These are phyloP conservation scores for Thinocorus orbignyianus DNA, from an alignment of 2,113 vertebrate genomes.

Conservation along the genomic window DNA sequence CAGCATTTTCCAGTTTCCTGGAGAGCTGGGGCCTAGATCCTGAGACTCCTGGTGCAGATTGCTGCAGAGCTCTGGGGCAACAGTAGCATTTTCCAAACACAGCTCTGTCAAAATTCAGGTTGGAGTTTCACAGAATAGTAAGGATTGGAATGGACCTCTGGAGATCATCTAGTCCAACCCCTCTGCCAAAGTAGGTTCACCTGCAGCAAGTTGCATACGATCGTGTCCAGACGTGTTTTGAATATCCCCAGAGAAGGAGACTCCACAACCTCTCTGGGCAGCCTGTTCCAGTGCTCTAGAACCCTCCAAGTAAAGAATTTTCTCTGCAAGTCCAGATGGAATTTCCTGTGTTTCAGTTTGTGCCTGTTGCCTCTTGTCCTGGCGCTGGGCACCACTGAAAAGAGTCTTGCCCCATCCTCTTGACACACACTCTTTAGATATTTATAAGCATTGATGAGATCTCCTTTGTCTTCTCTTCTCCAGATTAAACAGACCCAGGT, in stretches of 20 bases:
- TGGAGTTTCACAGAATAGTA: neutral
- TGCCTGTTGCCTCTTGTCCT: too few relatives aligned
- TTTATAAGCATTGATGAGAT: too few relatives aligned
- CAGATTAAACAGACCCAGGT: too few relatives aligned
- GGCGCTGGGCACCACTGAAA: too few relatives aligned
- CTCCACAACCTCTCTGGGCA: neutral
- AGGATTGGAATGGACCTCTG: neutral
- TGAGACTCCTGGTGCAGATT: fast-evolving
- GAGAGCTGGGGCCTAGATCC: neutral
- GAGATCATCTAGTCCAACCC: neutral
- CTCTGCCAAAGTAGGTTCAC: neutral
- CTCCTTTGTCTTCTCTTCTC: too few relatives aligned
- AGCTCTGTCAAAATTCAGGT: neutral
- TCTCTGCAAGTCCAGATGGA: too few relatives aligned
- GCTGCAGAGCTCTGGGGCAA: neutral
- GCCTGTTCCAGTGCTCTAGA: neutral
- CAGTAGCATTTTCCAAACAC: neutral
- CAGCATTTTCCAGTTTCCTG: neutral
- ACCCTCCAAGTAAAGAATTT: neutral
- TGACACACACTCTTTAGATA: too few relatives aligned
- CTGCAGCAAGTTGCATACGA: neutral
- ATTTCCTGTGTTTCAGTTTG: too few relatives aligned
- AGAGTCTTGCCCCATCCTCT: too few relatives aligned
- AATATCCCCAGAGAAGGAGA: neutral
- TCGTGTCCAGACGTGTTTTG: neutral